phyloP scores from a whole-genome alignment of 2,113 vertebrate species.

The Muntiacus muntjak region DNA sequence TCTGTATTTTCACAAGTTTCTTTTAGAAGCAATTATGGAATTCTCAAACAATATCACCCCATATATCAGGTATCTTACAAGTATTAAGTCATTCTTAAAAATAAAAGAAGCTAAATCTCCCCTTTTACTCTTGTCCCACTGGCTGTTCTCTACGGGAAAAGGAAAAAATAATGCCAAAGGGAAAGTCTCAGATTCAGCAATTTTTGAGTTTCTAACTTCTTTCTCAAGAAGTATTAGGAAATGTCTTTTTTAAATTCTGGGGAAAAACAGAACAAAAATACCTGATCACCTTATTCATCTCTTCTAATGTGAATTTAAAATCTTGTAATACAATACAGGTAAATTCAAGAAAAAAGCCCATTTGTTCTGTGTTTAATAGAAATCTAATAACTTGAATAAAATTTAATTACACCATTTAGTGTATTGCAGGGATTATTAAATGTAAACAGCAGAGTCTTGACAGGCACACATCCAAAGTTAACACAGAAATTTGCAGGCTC shows the following conservation, averaged over 20 bases:
- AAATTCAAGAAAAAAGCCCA: slow-evolving; percentile 29
- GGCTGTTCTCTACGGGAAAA: neutral
- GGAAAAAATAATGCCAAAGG: neutral
- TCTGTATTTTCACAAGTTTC: neutral
- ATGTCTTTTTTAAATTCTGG: slow-evolving; percentile 11
- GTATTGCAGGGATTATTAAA: neutral
- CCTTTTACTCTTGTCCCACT: neutral
- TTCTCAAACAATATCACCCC: neutral
- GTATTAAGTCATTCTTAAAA: neutral
- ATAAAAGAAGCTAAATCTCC: neutral
- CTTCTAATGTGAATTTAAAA: slow-evolving; percentile 19
- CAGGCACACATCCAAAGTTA: slow-evolving; percentile 13
- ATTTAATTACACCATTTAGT: neutral
- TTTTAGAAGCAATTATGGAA: neutral
- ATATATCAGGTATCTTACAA: neutral
- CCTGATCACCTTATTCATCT: neutral
- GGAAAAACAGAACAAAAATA: slow-evolving; percentile 2
- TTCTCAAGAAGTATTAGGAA: neutral
- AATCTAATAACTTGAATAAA: slow-evolving; percentile 21
- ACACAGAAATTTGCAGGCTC: neutral
- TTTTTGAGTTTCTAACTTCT: slow-evolving; percentile 18
- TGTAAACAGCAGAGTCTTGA: neutral
- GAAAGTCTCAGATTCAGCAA: neutral
- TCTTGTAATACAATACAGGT: neutral
- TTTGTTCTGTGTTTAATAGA: neutral